A percentile compares a stretch with the other conserved stretches of the same genome.
Conservation (phyloP, 2,888 invertebrate species). For the Philereme vetulata region DNA sequence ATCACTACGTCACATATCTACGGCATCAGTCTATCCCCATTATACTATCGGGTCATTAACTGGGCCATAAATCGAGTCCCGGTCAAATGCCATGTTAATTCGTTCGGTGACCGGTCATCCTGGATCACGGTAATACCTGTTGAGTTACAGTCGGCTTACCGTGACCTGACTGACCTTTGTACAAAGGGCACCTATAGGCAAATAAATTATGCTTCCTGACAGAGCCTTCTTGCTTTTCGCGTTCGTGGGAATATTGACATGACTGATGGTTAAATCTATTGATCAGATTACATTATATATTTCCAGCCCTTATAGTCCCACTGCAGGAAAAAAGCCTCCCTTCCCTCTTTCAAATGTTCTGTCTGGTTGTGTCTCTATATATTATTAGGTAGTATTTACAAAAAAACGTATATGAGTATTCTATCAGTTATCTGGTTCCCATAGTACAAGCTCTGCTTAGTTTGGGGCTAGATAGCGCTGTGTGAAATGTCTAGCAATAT, state of each 20-base stretch:
- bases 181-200: slow-evolving; percentile 15
- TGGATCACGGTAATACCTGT: slow-evolving; percentile 77
- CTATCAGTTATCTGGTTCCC: too few species aligned
- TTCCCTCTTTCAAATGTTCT: too few species aligned
- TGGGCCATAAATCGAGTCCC: slow-evolving; percentile 54
- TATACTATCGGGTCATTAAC: slow-evolving; percentile 56
- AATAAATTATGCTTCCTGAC: neutral
- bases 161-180: slow-evolving; percentile 33
- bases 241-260: neutral
- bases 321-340: too few species aligned
- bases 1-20: slow-evolving; percentile 29
- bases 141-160: slow-evolving; percentile 74
- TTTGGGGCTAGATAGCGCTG: too few species aligned
- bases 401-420: too few species aligned
- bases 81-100: slow-evolving; percentile 66
- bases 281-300: too few species aligned
- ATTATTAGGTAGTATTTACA: too few species aligned
- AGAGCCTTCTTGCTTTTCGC: neutral
- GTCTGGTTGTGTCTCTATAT: too few species aligned
- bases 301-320: too few species aligned
- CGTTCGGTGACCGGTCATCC: slow-evolving; percentile 69
- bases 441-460: too few species aligned
- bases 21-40: slow-evolving; percentile 43
- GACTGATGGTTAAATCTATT: neutral
- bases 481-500: too few species aligned